Conservation (phyloP, 2,113 vertebrate species). For the Hiodon alosoides region DNA sequence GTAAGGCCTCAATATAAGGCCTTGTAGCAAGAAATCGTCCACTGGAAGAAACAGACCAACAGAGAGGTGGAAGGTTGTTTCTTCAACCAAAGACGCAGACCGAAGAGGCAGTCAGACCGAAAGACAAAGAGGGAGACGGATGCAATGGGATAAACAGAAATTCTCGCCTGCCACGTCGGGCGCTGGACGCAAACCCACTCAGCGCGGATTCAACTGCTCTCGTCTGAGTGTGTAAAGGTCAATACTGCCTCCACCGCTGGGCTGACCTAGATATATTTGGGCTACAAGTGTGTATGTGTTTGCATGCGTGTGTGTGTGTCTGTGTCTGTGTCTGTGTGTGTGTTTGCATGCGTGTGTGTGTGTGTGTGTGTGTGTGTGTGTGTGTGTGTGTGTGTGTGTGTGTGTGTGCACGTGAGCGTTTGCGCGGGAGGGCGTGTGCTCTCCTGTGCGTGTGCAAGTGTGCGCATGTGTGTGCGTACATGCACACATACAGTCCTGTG, state of each 20-base stretch:
- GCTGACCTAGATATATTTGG: slow-evolving; percentile 33
- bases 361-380: background rate
- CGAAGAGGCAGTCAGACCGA: background rate
- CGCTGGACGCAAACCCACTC: background rate
- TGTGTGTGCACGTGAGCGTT: background rate
- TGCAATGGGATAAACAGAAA: background rate
- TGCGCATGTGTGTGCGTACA: background rate
- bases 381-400: background rate
- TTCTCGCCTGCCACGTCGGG: background rate
- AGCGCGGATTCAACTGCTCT: background rate
- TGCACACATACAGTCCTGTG: background rate
- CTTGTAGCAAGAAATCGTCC: no score
- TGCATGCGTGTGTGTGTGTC: background rate
- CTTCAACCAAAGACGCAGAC: background rate
- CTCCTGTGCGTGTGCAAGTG: background rate
- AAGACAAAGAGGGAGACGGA: background rate
- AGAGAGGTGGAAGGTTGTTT: background rate
- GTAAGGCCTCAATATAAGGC: no score
- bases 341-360: background rate
- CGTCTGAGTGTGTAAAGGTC: slow-evolving; percentile 26
- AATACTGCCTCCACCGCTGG: slow-evolving; percentile 23
- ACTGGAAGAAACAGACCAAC: no score
- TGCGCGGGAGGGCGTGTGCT: no score
- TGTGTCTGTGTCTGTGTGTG: background rate
- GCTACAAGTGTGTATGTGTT: background rate